These are phyloP conservation scores for Araneus ventricosus DNA, from an alignment of 1,140 invertebrate genomes.

Conservation along the genomic window DNA sequence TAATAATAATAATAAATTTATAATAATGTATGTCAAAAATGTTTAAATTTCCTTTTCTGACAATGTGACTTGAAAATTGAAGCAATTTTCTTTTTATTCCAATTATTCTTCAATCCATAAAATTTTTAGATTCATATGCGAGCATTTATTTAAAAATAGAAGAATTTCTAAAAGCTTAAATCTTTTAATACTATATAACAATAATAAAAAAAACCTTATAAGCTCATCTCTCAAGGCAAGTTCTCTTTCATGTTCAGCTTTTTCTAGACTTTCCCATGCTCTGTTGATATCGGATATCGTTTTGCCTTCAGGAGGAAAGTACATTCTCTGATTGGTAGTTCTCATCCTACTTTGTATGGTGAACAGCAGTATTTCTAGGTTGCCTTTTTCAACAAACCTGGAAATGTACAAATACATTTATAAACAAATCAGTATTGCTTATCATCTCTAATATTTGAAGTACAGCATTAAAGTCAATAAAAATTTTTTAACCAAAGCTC, in stretches of 20 bases:
- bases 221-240: conserved; percentile 97
- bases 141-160: too few species aligned
- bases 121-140: neutral
- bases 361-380: conserved; percentile 97
- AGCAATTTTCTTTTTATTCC: too few species aligned
- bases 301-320: conserved; percentile 97
- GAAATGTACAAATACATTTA: conserved; percentile 62
- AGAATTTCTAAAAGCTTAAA: neutral
- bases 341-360: conserved; percentile 99
- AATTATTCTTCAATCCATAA: too few species aligned
- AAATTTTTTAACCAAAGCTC: too few species aligned
- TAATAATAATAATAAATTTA: too few species aligned
- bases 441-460: too few species aligned
- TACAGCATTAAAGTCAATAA: too few species aligned
- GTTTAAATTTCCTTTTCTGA: too few species aligned
- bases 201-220: conserved; percentile 83
- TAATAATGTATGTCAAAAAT: too few species aligned
- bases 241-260: conserved; percentile 98
- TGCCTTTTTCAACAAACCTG: conserved; percentile 97
- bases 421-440: too few species aligned
- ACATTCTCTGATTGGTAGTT: conserved; percentile 98
- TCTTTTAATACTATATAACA: neutral
- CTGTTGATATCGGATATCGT: conserved; percentile 99
- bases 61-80: too few species aligned
- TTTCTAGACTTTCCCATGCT: conserved; percentile 98